Conservation (phyloP, 2,797 vertebrate genomes). For the Xyrichtys novacula region DNA sequence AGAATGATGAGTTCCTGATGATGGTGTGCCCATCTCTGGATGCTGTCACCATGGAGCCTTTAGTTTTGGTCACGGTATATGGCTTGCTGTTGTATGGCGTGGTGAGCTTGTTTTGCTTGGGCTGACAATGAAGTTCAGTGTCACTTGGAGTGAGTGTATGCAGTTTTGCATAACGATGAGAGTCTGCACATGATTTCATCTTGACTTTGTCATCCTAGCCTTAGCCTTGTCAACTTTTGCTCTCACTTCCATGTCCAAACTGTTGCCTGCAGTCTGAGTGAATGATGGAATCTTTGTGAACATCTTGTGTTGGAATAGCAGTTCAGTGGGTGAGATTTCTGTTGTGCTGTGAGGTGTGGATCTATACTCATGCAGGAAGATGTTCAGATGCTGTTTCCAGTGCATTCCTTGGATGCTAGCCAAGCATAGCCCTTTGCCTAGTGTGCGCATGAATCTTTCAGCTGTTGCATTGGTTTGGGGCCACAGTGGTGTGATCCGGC, state of each 20-base stretch:
- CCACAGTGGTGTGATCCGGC: constrained; percentile 30
- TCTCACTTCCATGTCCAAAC: not conserved
- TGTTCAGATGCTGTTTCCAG: constrained; percentile 41
- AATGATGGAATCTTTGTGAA: constrained; percentile 11
- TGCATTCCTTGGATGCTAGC: constrained; percentile 9
- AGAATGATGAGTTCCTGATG: too few relatives aligned
- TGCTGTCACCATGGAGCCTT: too few relatives aligned
- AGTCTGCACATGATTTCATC: constrained; percentile 30
- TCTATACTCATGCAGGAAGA: constrained; percentile 25
- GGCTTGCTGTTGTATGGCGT: too few relatives aligned
- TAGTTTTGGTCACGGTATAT: too few relatives aligned
- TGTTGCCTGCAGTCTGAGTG: too few relatives aligned
- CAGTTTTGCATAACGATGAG: not conserved
- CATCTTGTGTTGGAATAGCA: constrained; percentile 34
- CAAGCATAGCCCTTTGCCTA: constrained; percentile 14
- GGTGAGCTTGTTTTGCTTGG: too few relatives aligned
- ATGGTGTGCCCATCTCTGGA: too few relatives aligned
- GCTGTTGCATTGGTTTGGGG: constrained; percentile 31
- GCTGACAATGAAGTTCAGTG: too few relatives aligned
- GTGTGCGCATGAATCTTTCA: constrained; percentile 37
- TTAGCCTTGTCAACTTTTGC: not conserved
- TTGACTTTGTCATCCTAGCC: too few relatives aligned
- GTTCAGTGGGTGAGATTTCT: constrained; percentile 19
- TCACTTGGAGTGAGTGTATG: not conserved
- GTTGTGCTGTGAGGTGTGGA: constrained; percentile 45